Evolutionary conservation across 2,797 vertebrate species (phyloP).

Genomic region (Microctenopoma steveboyesi): DNA sequence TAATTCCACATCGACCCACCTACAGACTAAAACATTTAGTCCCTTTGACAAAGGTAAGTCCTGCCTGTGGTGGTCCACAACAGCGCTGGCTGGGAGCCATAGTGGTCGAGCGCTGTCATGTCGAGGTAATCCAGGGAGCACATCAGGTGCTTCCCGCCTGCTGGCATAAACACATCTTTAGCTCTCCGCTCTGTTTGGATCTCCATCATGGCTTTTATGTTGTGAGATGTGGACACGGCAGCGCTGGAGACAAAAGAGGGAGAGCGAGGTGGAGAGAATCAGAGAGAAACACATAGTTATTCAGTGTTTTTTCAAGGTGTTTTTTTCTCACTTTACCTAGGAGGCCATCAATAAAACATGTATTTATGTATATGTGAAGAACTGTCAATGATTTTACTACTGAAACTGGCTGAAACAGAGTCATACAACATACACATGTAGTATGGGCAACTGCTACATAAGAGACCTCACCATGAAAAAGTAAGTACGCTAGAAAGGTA

Average conservation of each 20-base stretch:
- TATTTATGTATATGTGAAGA: too few relatives aligned
- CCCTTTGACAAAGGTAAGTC: slow-evolving; percentile 83
- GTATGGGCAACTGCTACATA: background rate
- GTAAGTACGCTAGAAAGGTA: too few relatives aligned
- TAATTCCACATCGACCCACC: background rate
- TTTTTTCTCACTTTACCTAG: too few relatives aligned
- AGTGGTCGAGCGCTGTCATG: slow-evolving; percentile 83
- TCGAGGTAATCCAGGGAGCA: slow-evolving; percentile 88
- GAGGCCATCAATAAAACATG: too few relatives aligned
- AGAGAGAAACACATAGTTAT: background rate
- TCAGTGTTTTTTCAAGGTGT: too few relatives aligned
- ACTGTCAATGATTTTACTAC: background rate
- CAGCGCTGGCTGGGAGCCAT: slow-evolving; percentile 86
- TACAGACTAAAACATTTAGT: slow-evolving; percentile 2
- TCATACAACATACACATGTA: background rate
- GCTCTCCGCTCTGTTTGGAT: slow-evolving; percentile 84
- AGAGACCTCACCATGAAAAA: slow-evolving; percentile 1
- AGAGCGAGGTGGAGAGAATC: background rate
- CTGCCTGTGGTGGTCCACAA: slow-evolving; percentile 83
- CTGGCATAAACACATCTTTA: slow-evolving; percentile 82
- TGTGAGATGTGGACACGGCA: slow-evolving; percentile 82
- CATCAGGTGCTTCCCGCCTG: slow-evolving; percentile 83
- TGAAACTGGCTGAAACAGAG: background rate
- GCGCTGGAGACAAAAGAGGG: slow-evolving; percentile 2
- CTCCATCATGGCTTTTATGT: slow-evolving; percentile 83